Conservation (phyloP, 2,113 vertebrate genomes). For the Aleadryas rufinucha region DNA sequence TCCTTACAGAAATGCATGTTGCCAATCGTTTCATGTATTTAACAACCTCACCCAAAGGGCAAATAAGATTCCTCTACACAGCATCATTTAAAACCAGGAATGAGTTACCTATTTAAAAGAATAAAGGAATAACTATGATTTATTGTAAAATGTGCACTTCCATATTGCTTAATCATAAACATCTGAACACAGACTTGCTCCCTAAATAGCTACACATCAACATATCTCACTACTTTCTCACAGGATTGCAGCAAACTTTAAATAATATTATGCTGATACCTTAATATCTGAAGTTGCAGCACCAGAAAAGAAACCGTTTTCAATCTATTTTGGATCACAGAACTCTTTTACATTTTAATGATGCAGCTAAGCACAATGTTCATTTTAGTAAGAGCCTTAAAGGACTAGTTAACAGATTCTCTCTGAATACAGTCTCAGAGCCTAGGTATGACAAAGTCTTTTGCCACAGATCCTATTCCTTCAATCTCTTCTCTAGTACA, state of each 20-base stretch:
- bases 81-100: background rate
- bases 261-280: background rate
- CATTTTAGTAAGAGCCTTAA: background rate
- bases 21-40: background rate
- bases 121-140: background rate
- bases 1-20: background rate
- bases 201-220: background rate
- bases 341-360: background rate
- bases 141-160: background rate
- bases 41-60: background rate
- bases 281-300: background rate
- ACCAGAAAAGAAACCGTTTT: background rate
- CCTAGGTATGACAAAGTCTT: background rate
- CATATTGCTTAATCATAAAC: background rate
- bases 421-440: background rate
- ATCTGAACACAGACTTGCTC: background rate
- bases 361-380: background rate
- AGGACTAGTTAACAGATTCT: background rate
- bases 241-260: background rate
- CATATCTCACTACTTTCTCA: background rate
- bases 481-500: background rate
- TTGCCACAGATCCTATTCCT: background rate
- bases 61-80: background rate
- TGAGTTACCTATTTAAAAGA: background rate
- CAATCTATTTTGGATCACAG: background rate